phyloP scores from a whole-genome alignment of 1,140 invertebrate genomes.

The Oreohelix idahoensis region DNA sequence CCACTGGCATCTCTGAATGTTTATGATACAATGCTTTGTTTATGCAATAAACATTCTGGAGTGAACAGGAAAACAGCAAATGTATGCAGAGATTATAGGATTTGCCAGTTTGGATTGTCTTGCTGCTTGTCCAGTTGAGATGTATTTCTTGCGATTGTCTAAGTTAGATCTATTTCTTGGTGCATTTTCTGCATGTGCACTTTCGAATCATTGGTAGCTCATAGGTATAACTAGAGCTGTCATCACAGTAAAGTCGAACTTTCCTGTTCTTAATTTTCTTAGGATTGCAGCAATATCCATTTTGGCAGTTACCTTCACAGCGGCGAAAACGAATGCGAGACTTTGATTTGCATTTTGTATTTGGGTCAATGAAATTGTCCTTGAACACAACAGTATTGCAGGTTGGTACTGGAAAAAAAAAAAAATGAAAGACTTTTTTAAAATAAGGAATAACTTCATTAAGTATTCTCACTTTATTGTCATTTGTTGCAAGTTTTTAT shows the following conservation, averaged over 20 bases:
- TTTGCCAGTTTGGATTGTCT: too few species aligned
- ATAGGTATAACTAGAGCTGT: slow-evolving; percentile 93
- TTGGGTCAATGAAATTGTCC: slow-evolving; percentile 66
- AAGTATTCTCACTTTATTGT: too few species aligned
- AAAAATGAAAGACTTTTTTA: too few species aligned
- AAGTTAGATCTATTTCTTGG: slow-evolving; percentile 1
- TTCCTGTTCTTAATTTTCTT: slow-evolving; percentile 92
- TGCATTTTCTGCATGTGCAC: slow-evolving; percentile 75
- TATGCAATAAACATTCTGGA: too few species aligned
- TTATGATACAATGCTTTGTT: too few species aligned
- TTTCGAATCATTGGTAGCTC: slow-evolving; percentile 96
- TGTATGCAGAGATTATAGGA: too few species aligned
- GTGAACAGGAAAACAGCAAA: too few species aligned
- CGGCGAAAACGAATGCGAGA: slow-evolving; percentile 63
- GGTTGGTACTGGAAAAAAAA: slow-evolving; percentile 58
- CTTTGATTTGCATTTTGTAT: slow-evolving; percentile 65
- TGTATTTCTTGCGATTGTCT: too few species aligned
- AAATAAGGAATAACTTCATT: too few species aligned
- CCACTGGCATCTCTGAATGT: too few species aligned
- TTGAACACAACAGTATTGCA: slow-evolving; percentile 62
- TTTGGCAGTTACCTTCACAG: slow-evolving; percentile 71
- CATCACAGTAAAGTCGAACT: slow-evolving; percentile 92
- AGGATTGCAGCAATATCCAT: slow-evolving; percentile 85
- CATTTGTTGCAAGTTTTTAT: too few species aligned
- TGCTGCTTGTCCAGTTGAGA: too few species aligned